Conservation (phyloP, 2,888 invertebrate genomes). For the Pseudoips prasinana region DNA sequence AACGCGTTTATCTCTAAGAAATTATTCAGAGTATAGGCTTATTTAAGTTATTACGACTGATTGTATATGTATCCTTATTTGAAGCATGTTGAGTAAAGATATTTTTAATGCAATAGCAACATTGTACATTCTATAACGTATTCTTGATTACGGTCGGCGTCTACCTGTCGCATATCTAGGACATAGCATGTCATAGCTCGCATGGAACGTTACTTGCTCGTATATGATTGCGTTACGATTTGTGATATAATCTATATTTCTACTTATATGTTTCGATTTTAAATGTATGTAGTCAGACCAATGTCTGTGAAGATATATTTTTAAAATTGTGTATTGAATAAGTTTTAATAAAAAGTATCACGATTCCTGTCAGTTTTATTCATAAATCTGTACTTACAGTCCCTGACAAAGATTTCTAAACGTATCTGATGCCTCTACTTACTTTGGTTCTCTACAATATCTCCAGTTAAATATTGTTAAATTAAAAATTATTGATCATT, state of each 20-base stretch:
- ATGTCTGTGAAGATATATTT: conserved; percentile 17
- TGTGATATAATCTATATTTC: conserved; percentile 67
- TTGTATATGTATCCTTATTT: conserved; percentile 37
- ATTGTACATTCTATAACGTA: conserved; percentile 50
- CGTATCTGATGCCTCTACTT: no score
- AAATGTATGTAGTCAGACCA: conserved; percentile 23
- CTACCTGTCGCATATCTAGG: conserved; percentile 74
- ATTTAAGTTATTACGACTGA: conserved; percentile 32
- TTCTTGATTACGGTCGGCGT: conserved; percentile 56
- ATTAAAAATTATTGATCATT: no score
- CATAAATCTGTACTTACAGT: no score
- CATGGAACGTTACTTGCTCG: conserved; percentile 60
- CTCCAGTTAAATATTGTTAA: no score
- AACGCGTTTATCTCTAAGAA: conserved; percentile 50
- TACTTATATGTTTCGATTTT: conserved; percentile 43
- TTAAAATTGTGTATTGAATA: no score
- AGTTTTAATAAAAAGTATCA: no score
- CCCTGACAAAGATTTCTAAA: no score
- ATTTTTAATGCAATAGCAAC: conserved; percentile 43
- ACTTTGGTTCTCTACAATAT: no score
- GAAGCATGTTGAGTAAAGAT: conserved; percentile 28
- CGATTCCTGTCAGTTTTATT: no score
- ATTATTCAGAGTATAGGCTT: conserved; percentile 48
- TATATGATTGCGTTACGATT: conserved; percentile 68
- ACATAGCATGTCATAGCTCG: conserved; percentile 73